phyloP scores from a whole-genome alignment of 2,113 vertebrate species.

The Misgurnus anguillicaudatus region DNA sequence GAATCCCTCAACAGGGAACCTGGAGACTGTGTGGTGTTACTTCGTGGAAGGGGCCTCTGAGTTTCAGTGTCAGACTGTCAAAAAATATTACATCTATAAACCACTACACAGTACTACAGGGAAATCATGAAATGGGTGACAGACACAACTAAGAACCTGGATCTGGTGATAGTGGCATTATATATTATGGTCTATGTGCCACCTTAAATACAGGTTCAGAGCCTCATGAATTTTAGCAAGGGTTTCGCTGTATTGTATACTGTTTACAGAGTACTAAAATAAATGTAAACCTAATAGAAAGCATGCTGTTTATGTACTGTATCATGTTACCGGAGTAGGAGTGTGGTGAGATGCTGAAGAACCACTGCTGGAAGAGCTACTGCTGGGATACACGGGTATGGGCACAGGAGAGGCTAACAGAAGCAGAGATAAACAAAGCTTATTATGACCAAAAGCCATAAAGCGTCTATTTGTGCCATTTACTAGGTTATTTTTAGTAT shows the following conservation, averaged over 20 bases:
- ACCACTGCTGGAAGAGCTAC: conserved; percentile 86
- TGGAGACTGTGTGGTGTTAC: conserved; percentile 69
- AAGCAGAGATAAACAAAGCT: not conserved
- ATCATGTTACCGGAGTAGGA: conserved; percentile 81
- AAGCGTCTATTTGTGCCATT: too few relatives aligned
- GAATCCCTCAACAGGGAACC: conserved; percentile 81
- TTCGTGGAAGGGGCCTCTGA: conserved; percentile 70
- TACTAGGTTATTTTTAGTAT: too few relatives aligned
- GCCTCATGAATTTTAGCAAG: too few relatives aligned
- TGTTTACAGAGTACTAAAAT: not conserved
- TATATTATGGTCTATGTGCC: too few relatives aligned
- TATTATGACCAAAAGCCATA: not conserved
- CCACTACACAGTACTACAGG: too few relatives aligned
- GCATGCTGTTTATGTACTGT: not conserved
- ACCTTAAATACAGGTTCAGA: too few relatives aligned
- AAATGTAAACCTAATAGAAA: not conserved
- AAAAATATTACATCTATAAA: conserved; percentile 17
- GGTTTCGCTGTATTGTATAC: too few relatives aligned
- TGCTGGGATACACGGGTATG: conserved; percentile 82
- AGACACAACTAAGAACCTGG: too few relatives aligned
- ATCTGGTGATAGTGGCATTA: too few relatives aligned
- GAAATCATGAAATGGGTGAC: too few relatives aligned
- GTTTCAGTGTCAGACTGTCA: conserved; percentile 85
- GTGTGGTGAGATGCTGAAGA: conserved; percentile 89
- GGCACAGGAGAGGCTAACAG: conserved; percentile 81